These are phyloP conservation scores for Brachionus manjavacas DNA, from an alignment of 1,140 invertebrate species.

Conservation along the genomic window DNA sequence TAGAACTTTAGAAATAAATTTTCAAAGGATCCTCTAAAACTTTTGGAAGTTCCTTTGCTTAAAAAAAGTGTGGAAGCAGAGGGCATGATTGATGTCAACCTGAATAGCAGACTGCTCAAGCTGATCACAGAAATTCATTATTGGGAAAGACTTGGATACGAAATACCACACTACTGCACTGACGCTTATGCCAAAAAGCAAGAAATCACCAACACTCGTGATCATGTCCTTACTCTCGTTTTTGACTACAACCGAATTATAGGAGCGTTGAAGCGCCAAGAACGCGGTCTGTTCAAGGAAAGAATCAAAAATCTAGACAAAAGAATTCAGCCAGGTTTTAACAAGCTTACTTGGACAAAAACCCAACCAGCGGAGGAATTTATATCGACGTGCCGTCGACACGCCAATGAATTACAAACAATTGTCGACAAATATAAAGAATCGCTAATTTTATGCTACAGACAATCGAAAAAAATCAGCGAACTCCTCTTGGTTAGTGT, in stretches of 20 bases:
- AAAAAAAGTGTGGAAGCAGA: slow-evolving; percentile 63
- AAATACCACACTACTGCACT: slow-evolving; percentile 64
- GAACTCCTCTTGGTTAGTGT: slow-evolving; percentile 67
- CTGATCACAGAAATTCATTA: slow-evolving; percentile 67
- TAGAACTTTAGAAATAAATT: not conserved
- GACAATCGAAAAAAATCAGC: slow-evolving; percentile 72
- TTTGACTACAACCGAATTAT: slow-evolving; percentile 75
- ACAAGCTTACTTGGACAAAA: slow-evolving; percentile 70
- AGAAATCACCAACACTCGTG: slow-evolving; percentile 65
- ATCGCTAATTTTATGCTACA: slow-evolving; percentile 68
- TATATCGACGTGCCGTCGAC: slow-evolving; percentile 68
- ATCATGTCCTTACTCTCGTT: slow-evolving; percentile 70
- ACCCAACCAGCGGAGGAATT: slow-evolving; percentile 69
- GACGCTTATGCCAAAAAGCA: slow-evolving; percentile 64
- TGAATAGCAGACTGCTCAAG: slow-evolving; percentile 64
- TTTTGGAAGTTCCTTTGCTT: slow-evolving; percentile 69
- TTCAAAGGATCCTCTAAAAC: slow-evolving; percentile 60
- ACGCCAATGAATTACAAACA: slow-evolving; percentile 63
- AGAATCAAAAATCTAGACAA: slow-evolving; percentile 64
- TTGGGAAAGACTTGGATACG: slow-evolving; percentile 66
- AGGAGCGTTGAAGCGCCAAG: slow-evolving; percentile 60
- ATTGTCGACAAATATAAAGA: slow-evolving; percentile 74
- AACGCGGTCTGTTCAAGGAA: slow-evolving; percentile 62
- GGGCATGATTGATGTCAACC: slow-evolving; percentile 71
- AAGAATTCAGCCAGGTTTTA: slow-evolving; percentile 73